Evolutionary conservation across 2,113 vertebrate species (phyloP).

Genomic region (Phyllostomus hastatus): DNA sequence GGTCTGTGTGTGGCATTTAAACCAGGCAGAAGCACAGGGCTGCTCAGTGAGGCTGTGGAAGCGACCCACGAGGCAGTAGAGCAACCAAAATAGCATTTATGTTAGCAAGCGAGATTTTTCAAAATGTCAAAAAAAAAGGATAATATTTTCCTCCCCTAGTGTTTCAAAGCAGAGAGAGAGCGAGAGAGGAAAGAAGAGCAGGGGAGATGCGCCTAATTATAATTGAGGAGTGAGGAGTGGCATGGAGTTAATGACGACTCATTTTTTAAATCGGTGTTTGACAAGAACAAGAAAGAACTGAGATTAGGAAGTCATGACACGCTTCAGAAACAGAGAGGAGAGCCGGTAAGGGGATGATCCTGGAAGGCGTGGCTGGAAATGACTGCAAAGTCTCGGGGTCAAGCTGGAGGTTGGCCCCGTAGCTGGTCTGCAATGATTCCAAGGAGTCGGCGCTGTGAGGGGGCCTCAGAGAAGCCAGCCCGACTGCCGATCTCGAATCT

Average conservation of each 20-base stretch:
- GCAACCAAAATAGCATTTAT: background rate
- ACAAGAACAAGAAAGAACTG: conserved; percentile 57
- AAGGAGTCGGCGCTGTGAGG: fast-evolving
- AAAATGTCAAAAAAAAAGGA: background rate
- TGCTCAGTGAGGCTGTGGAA: too few species aligned
- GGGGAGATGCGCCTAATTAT: conserved; percentile 23
- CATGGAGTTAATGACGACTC: conserved; percentile 45
- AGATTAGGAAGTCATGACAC: conserved; percentile 37
- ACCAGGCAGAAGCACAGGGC: background rate
- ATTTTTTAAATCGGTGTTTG: conserved; percentile 64
- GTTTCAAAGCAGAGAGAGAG: background rate
- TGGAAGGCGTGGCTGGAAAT: background rate
- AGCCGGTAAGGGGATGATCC: background rate
- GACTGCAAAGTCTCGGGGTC: background rate
- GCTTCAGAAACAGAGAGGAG: background rate
- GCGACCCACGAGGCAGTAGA: background rate
- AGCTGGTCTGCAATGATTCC: fast-evolving
- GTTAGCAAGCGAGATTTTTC: background rate
- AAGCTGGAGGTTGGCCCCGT: fast-evolving
- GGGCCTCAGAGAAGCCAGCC: background rate
- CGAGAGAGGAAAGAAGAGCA: background rate
- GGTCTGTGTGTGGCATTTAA: background rate
- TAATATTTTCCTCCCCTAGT: background rate
- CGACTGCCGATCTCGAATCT: fast-evolving
- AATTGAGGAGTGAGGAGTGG: conserved; percentile 42